Conservation (phyloP, 2,797 vertebrate species). For the Enoplosus armatus region DNA sequence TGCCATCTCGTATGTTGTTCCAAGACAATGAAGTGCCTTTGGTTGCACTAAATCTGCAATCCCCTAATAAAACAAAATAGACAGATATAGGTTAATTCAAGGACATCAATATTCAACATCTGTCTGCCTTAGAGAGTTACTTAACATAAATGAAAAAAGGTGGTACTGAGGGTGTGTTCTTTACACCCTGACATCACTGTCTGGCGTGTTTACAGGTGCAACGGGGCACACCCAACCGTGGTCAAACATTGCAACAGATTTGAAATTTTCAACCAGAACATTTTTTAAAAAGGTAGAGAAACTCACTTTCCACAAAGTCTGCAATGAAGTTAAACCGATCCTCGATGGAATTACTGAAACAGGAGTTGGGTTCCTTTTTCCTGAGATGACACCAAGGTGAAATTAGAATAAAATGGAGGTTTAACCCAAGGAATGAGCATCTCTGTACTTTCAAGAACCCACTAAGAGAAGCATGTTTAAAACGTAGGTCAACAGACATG, state of each 20-base stretch:
- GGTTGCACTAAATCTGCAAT: slow-evolving; percentile 82
- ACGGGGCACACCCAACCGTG: background rate
- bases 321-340: slow-evolving; percentile 84
- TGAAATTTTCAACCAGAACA: background rate
- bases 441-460: background rate
- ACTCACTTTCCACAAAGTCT: slow-evolving; percentile 89
- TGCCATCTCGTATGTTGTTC: slow-evolving; percentile 84
- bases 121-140: background rate
- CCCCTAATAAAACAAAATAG: slow-evolving; percentile 65
- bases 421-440: background rate
- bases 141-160: background rate
- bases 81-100: slow-evolving; percentile 7
- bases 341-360: slow-evolving; percentile 70
- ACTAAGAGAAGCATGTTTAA: background rate
- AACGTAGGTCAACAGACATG: background rate
- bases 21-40: slow-evolving; percentile 81
- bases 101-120: background rate
- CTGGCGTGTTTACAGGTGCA: slow-evolving; percentile 14
- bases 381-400: slow-evolving; percentile 72
- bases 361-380: slow-evolving; percentile 77
- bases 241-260: slow-evolving; percentile 1
- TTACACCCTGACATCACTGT: background rate
- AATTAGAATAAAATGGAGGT: background rate
- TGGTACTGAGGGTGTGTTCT: background rate
- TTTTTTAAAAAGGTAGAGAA: background rate